Conservation (phyloP, 2,113 vertebrate species). For the Acanthisitta chloris region DNA sequence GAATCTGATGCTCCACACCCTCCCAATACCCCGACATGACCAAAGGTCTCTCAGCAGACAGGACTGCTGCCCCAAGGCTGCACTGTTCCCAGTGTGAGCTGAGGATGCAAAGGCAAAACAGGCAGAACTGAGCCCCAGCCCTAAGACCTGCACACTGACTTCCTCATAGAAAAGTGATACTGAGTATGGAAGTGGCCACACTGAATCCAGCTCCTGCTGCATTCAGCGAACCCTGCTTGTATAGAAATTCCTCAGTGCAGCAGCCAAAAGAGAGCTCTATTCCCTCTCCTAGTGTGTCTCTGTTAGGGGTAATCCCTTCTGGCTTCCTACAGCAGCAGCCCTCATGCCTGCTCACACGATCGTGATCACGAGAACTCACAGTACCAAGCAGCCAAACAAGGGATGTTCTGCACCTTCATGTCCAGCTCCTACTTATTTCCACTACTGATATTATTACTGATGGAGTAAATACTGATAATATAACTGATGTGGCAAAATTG, state of each 20-base stretch:
- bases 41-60: rapidly evolving
- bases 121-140: neutral
- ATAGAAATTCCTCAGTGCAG: neutral
- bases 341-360: rapidly evolving
- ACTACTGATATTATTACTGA: too few relatives aligned
- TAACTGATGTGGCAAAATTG: neutral
- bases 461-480: too few relatives aligned
- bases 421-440: neutral
- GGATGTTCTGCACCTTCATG: neutral
- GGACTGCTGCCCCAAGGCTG: neutral
- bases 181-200: neutral
- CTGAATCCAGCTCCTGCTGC: neutral
- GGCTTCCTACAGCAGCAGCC: neutral
- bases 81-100: rapidly evolving
- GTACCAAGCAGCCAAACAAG: neutral
- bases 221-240: neutral
- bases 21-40: neutral
- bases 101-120: neutral
- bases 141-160: rapidly evolving
- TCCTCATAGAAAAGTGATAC: rapidly evolving
- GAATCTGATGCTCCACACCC: neutral
- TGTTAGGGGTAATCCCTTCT: neutral
- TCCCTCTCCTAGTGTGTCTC: neutral
- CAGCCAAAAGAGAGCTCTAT: neutral
- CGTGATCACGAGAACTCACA: rapidly evolving